These are phyloP conservation scores for Apis cerana DNA, from an alignment of 1,140 invertebrate species.

Conservation along the genomic window DNA sequence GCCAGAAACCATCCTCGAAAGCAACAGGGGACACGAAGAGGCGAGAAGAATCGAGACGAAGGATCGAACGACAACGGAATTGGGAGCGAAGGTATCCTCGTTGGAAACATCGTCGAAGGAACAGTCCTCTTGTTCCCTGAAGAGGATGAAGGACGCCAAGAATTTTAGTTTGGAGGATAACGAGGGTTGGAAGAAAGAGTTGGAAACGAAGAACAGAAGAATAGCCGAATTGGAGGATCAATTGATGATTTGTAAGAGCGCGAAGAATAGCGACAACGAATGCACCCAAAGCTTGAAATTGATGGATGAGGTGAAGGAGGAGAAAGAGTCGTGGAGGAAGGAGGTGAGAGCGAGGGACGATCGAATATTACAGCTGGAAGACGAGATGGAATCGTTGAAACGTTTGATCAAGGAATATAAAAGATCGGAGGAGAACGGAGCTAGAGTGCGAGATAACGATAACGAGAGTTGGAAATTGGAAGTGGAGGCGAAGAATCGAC, in stretches of 20 bases:
- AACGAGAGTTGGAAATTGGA: conserved; percentile 77
- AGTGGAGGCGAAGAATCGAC: conserved; percentile 80
- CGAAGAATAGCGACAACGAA: not conserved
- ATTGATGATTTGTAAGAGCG: not conserved
- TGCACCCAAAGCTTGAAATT: conserved; percentile 2
- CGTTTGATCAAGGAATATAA: conserved; percentile 71
- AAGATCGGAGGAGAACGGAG: not conserved
- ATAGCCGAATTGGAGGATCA: conserved; percentile 34
- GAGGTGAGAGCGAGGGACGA: conserved; percentile 80
- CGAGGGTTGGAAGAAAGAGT: conserved; percentile 76
- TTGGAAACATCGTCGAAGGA: conserved; percentile 17
- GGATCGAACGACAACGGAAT: conserved; percentile 7
- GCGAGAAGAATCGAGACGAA: conserved; percentile 20
- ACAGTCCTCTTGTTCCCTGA: not conserved
- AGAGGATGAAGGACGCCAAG: conserved; percentile 25
- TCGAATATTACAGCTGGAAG: conserved; percentile 82
- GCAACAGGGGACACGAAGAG: not conserved
- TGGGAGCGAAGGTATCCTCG: conserved; percentile 9
- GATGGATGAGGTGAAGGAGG: conserved; percentile 21
- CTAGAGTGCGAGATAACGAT: not conserved
- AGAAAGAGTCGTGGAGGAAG: conserved; percentile 73
- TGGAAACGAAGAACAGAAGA: conserved; percentile 78
- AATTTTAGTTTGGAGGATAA: conserved; percentile 10
- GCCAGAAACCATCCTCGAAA: not conserved
- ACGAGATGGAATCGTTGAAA: conserved; percentile 81